phyloP scores from a whole-genome alignment of 2,888 invertebrate species.

The Spodoptera picta region DNA sequence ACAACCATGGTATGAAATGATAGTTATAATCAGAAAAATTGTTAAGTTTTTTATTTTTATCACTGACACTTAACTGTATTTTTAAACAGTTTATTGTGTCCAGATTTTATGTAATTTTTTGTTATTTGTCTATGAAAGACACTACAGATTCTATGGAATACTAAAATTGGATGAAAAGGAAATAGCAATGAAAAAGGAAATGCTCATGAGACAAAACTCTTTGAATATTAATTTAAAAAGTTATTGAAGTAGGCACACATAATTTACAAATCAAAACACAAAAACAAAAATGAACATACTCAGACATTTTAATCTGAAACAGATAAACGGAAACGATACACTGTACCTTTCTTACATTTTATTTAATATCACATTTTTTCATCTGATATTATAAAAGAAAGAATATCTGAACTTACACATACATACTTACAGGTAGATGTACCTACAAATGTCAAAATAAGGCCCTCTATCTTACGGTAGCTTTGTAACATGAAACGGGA shows the following conservation, averaged over 20 bases:
- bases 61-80: too few species aligned
- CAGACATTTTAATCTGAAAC: constrained; percentile 21
- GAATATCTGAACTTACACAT: constrained; percentile 4
- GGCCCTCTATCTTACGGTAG: constrained; percentile 40
- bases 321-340: constrained; percentile 23
- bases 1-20: too few species aligned
- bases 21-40: background rate
- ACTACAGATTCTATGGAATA: too few species aligned
- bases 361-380: background rate
- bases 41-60: too few species aligned
- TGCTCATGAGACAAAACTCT: background rate
- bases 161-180: background rate
- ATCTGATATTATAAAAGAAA: constrained; percentile 26
- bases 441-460: constrained; percentile 12
- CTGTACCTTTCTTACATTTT: constrained; percentile 1
- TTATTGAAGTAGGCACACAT: too few species aligned
- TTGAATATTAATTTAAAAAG: too few species aligned
- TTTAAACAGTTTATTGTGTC: too few species aligned
- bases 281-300: background rate
- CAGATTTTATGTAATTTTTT: too few species aligned
- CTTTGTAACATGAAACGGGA: constrained; percentile 50
- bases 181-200: background rate
- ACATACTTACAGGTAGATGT: constrained; percentile 6
- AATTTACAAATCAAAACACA: background rate
- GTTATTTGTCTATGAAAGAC: too few species aligned